A percentile compares a stretch with the other conserved stretches of the same genome.
These are phyloP conservation scores for Trissoscelio sp. DNA, from an alignment of 2,888 invertebrate species.

Conservation along the genomic window DNA sequence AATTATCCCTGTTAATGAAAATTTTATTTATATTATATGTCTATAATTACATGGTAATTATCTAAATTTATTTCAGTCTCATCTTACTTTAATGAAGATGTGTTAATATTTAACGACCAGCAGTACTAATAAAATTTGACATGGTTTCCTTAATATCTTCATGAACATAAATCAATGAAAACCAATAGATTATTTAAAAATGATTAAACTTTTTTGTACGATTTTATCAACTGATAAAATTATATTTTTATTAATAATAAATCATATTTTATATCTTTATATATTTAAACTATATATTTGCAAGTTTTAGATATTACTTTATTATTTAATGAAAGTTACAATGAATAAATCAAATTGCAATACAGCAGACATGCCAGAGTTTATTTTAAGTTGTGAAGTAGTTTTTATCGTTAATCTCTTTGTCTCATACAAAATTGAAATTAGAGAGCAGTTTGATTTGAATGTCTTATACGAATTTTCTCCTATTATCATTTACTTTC, in stretches of 20 bases:
- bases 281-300: too few species aligned
- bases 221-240: background rate
- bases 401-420: too few species aligned
- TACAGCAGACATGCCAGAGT: too few species aligned
- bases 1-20: too few species aligned
- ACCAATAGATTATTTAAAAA: background rate
- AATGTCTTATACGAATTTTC: slow-evolving; percentile 44
- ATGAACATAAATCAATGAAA: background rate
- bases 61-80: background rate
- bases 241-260: too few species aligned
- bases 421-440: slow-evolving; percentile 27
- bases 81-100: background rate
- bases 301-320: too few species aligned
- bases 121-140: background rate
- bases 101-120: background rate
- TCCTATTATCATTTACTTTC: slow-evolving; percentile 55
- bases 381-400: too few species aligned
- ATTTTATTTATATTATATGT: too few species aligned
- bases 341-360: too few species aligned
- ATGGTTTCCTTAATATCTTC: background rate
- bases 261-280: too few species aligned
- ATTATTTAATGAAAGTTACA: too few species aligned
- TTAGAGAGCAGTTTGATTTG: slow-evolving; percentile 32
- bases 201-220: background rate
- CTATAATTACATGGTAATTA: background rate